Base-by-base conservation (phyloP, 2,888 invertebrate genomes). In the Cryptocephalus primarius region DNA sequence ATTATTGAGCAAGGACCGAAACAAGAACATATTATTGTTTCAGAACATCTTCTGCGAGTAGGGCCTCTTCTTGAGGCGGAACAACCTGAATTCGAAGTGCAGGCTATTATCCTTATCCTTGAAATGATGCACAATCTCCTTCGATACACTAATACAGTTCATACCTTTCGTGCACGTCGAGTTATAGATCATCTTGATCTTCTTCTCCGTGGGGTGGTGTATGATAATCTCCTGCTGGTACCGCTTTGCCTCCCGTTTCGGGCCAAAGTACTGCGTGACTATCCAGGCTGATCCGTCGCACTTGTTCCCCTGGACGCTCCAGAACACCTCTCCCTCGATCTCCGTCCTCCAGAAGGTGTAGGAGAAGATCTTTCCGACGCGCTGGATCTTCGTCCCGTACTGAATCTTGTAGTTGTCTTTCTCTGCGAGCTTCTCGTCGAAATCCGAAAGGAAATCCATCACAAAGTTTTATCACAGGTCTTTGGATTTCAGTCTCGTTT, bases 261-360 rank as follows among this genome's bases (percentile, higher is more conserved):
- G 61, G 1, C 69, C 68, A 44, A 69, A 66, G 53, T 67, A 67
- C 49, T 64, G 59, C 1, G 69, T 69, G 1, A 60, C 56, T 34
- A 69, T 61, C 65, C 66, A 69, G 8, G 58, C 59, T 4, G 64
- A 59, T 10, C 64, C 65, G 42, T 64, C 62, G n/a, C 45, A 49
- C 33, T 64, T 63, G 48, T 64, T 62, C 38, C 69, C 69, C 55
- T 69, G 69, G 1, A 69, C 61, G 45, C 67, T 68, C 69, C 69
- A 69, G 46, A 69, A 69, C n/a, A 69, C 55, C 42, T 69, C 66
- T 9, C 61, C 58, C 44, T 62, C 56, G 34, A 66, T 60, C 53
- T 66, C 63, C 4, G 67, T 67, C 34, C 69, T 56, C 69, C 69
- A 69, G 48, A 68, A 67, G 0, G 69, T 69, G 50, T 65, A 67